phyloP scores from a whole-genome alignment of 2,888 invertebrate species.

The Calameuta pallipes region DNA sequence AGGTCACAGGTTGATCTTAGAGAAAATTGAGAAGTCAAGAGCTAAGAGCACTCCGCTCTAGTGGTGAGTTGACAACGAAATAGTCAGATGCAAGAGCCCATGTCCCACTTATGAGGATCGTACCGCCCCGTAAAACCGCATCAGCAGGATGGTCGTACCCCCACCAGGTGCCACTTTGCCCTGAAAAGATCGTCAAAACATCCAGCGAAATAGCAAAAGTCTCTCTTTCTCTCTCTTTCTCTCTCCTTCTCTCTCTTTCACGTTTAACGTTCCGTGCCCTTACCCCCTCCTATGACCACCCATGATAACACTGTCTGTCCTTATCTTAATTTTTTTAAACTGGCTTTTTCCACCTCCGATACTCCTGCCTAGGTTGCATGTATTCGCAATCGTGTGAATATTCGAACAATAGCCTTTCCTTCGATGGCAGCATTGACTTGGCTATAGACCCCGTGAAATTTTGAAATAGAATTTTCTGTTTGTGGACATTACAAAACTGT shows the following conservation, averaged over 20 bases:
- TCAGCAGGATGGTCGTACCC: conserved; percentile 33
- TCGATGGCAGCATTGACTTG: too few species aligned
- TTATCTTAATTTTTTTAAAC: background rate
- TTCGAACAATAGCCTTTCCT: background rate
- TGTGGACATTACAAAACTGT: too few species aligned
- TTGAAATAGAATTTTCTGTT: too few species aligned
- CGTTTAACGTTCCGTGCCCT: too few species aligned
- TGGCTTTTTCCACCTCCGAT: background rate
- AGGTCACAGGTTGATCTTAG: background rate
- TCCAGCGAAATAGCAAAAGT: background rate
- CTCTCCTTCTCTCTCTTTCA: background rate
- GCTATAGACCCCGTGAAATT: too few species aligned
- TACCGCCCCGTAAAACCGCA: conserved; percentile 49
- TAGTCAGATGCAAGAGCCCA: conserved; percentile 60
- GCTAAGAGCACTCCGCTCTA: conserved; percentile 26
- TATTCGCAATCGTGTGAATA: background rate
- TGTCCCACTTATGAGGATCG: conserved; percentile 61
- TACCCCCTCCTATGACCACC: too few species aligned
- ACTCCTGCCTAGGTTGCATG: background rate
- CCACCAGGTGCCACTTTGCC: conserved; percentile 10
- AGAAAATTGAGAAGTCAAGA: background rate
- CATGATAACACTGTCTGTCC: background rate
- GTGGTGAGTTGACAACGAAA: conserved; percentile 58
- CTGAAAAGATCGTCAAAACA: conserved; percentile 12
- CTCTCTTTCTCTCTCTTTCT: background rate